Percentiles rank a stretch among this genome's conserved stretches.
Conservation (phyloP, 2,797 vertebrate genomes). For the Coluber constrictor region DNA sequence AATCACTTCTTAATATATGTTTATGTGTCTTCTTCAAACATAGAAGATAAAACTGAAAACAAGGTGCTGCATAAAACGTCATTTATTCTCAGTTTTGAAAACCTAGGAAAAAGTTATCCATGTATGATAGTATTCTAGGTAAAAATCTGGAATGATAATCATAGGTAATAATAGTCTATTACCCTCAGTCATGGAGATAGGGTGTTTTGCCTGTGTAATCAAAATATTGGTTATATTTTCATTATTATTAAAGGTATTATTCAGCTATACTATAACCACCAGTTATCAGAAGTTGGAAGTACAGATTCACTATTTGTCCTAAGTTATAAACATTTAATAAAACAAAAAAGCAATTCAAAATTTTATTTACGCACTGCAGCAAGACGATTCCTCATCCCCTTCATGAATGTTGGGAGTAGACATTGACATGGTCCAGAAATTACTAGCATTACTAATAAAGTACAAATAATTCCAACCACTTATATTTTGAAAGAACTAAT, state of each 20-base stretch:
- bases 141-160: conserved; percentile 33
- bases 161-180: conserved; percentile 20
- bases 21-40: conserved; percentile 57
- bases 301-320: neutral
- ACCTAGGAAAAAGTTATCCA: conserved; percentile 18
- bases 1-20: conserved; percentile 50
- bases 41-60: conserved; percentile 56
- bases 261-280: neutral
- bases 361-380: neutral
- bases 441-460: neutral
- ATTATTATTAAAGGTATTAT: neutral
- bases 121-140: conserved; percentile 37
- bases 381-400: neutral
- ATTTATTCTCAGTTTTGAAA: conserved; percentile 48
- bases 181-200: neutral
- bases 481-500: neutral
- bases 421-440: neutral
- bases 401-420: neutral
- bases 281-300: neutral
- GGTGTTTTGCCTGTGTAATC: neutral
- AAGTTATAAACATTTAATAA: neutral
- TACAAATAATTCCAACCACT: neutral
- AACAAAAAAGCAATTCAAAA: neutral
- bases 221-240: neutral
- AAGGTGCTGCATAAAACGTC: conserved; percentile 44